These are phyloP conservation scores for Orycteropus afer DNA, from an alignment of 2,113 vertebrate species.

Conservation along the genomic window DNA sequence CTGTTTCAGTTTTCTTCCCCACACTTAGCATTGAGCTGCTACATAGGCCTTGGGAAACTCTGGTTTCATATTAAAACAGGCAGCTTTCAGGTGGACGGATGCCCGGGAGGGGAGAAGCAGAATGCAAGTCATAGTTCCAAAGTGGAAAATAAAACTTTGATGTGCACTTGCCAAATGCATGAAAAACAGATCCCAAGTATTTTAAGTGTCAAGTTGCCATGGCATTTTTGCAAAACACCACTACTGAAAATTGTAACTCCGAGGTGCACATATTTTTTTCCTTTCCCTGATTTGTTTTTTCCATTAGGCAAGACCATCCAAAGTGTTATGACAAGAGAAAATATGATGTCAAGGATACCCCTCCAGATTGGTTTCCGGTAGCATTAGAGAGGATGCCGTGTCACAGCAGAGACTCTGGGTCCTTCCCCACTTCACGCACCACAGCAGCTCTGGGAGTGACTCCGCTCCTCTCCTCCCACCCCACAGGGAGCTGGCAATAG, in stretches of 20 bases:
- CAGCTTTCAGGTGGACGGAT: background rate
- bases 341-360: background rate
- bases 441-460: background rate
- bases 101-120: background rate
- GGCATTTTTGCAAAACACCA: background rate
- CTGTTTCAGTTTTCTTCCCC: background rate
- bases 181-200: background rate
- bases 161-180: background rate
- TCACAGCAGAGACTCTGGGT: background rate
- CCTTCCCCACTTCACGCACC: background rate
- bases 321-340: background rate
- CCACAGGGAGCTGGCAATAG: constrained; percentile 17
- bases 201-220: background rate
- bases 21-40: background rate
- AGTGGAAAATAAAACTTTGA: constrained; percentile 47
- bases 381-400: background rate
- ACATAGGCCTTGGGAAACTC: background rate
- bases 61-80: background rate
- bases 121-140: background rate
- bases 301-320: background rate
- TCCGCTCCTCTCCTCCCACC: background rate
- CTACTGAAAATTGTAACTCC: background rate
- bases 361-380: background rate
- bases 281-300: constrained; percentile 4
- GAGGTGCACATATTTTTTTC: background rate